Base-by-base conservation (phyloP, 2,113 vertebrate genomes). In the Epinephelus moara region DNA sequence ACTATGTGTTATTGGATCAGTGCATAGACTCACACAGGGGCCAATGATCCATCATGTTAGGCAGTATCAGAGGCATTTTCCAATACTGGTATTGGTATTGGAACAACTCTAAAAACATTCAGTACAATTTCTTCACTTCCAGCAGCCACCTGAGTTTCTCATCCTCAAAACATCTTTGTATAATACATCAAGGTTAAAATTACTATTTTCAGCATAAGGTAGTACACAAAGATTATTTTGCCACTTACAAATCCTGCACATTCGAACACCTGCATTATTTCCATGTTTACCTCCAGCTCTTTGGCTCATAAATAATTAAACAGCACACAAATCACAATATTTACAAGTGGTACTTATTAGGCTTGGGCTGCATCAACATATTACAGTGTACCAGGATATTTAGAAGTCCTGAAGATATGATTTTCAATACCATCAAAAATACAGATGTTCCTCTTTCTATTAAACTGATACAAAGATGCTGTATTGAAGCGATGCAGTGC, bases 311-410 rank as follows among this genome's bases (percentile, higher is more conserved):
- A 19, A 73, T 56, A 73, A 49, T 70, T 52, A 69, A 47, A 33
- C 10, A 60, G 17, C 6, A 62, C 64, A 49, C 3, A 80, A 56
- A 80, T 74, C 9, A 18, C 3, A 52, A 45, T 78, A 85, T 80
- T 61, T 70, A 57, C 67, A 85, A 70, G n/a, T 40, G 15, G 1
- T 3, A 47, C 27, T 33, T 18, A 4, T 55, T n/a, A 42, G 42
- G 42, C 42, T 42, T 42, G 42, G 42, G 42, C 42, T 9, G 42
- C 8, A 42, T 42, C 42, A 42, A 42, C 6, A 3, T 42, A 42
- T 42, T 42, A 42, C 11, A 42, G 42, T 42, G 11, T 42, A 42
- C 2, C 7, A 8, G 42, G 42, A 8, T 42, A 42, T 42, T 42
- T 42, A 10, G 42, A 42, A 42, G 11, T 42, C 42, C 42, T 42